A percentile compares a stretch with the other conserved stretches of the same genome.
phyloP scores from a whole-genome alignment of 2,888 invertebrate genomes.

The Atrina japonica region DNA sequence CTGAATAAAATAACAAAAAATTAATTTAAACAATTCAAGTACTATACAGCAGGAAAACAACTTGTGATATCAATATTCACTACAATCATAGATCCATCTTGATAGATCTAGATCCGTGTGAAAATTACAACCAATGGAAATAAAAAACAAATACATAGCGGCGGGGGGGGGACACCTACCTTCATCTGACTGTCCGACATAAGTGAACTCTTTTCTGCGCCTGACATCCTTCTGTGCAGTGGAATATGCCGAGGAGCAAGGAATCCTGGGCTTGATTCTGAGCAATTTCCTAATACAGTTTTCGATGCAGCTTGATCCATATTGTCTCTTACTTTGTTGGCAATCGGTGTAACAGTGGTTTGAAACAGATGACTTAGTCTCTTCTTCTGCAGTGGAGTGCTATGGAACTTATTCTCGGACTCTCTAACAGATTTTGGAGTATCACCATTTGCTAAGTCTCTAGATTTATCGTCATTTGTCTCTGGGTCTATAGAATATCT shows the following conservation, averaged over 20 bases:
- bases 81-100: no score
- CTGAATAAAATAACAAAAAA: no score
- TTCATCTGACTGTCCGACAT: constrained; percentile 58
- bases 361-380: constrained; percentile 54
- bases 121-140: no score
- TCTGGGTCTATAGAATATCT: no score
- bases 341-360: constrained; percentile 55
- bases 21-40: no score
- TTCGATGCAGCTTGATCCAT: neutral
- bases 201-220: constrained; percentile 58
- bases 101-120: no score
- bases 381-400: constrained; percentile 41
- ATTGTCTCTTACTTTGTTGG: neutral
- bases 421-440: neutral
- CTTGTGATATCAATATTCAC: no score
- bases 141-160: no score
- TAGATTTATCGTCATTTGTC: no score
- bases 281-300: constrained; percentile 7
- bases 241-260: constrained; percentile 59
- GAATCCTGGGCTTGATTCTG: constrained; percentile 37
- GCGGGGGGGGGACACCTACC: no score
- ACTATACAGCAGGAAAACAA: no score
- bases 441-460: no score
- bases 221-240: constrained; percentile 56
- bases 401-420: constrained; percentile 35